Evolutionary conservation across 2,888 invertebrate species (phyloP), one percentile per base, ranked within the genome.

Genomic region (Torymus aiolomorphi): DNA sequence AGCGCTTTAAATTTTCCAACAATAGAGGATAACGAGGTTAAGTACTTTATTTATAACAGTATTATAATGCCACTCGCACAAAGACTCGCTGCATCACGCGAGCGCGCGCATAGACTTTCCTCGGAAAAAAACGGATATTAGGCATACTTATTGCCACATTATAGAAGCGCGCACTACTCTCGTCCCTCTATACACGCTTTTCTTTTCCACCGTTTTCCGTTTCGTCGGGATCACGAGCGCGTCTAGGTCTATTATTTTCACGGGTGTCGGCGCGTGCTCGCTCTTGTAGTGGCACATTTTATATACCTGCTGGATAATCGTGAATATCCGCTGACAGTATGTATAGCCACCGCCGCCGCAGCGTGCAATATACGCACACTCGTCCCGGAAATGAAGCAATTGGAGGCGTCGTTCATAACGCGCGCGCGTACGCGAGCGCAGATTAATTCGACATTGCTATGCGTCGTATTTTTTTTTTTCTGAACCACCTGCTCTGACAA

Each of bases 331-430:
- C 75, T 54, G 72, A 67, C 54, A 61, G 70, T n/a, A 31, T 56
- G 1, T 51, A 31, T 31, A 31, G 31, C 5, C 4, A 5, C 31
- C 31, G 3, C 31, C 31, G 4, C 31, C 31, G 12, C 3, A 11
- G 62, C 51, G 14, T 20, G 54, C 62, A 31, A 51, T 12, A 31
- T 20, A 57, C 31, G 31, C 3, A 13, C 24, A 18, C 51, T 42
- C 56, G 56, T 78, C 70, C 82, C 71, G 82, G 80, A 82, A 82
- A 80, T 82, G 77, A 80, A 80, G 80, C 80, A 77, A 80, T 77
- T 75, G 62, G 66, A 80, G 66, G 42, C 80, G 77, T 80, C 82
- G 77, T 57, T 82, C 77, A 51, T 75, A 82, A 82, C 74, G 67
- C 31, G 31, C 31, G n/a, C 31, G 31, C 31, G 31, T 31, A 5